These are phyloP conservation scores for Coleophora flavipennella DNA, from an alignment of 2,888 invertebrate genomes.

Conservation along the genomic window DNA sequence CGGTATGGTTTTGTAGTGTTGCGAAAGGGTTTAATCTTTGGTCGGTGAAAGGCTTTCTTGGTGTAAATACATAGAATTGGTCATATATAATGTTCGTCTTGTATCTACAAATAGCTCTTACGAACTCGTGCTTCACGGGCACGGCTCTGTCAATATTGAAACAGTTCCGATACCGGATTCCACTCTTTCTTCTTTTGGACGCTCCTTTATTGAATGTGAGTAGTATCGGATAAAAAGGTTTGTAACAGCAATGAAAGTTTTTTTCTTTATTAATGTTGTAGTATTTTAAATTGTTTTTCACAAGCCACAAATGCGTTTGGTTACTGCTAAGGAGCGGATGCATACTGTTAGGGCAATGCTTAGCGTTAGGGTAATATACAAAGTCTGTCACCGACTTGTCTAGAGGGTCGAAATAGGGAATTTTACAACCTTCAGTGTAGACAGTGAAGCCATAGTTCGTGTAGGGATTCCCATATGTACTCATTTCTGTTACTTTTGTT, in stretches of 20 bases:
- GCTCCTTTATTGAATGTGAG: conserved; percentile 18
- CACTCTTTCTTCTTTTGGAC: conserved; percentile 24
- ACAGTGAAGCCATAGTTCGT: conserved; percentile 46
- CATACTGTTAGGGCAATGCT: conserved; percentile 43
- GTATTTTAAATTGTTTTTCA: conserved; percentile 40
- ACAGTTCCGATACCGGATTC: conserved; percentile 34
- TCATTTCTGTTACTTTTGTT: too few relatives aligned
- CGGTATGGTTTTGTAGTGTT: conserved; percentile 4
- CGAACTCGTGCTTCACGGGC: conserved; percentile 67
- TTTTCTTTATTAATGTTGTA: conserved; percentile 52
- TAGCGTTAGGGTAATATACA: conserved; percentile 42
- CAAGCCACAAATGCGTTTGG: conserved; percentile 65
- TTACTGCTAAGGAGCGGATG: conserved; percentile 68
- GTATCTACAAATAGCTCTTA: conserved; percentile 74
- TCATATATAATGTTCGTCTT: conserved; percentile 63
- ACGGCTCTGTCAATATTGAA: conserved; percentile 5
- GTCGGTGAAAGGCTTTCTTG: conserved; percentile 32
- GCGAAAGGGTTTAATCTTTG: not conserved
- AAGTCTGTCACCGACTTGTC: conserved; percentile 59
- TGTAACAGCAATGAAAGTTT: conserved; percentile 71
- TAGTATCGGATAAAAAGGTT: conserved; percentile 42
- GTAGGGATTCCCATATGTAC: too few relatives aligned
- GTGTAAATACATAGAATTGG: conserved; percentile 76
- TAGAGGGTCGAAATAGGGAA: conserved; percentile 70
- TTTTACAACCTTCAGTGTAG: conserved; percentile 73